These are phyloP conservation scores for Cichlasoma orientale DNA, from an alignment of 2,797 vertebrate species.

Conservation along the genomic window DNA sequence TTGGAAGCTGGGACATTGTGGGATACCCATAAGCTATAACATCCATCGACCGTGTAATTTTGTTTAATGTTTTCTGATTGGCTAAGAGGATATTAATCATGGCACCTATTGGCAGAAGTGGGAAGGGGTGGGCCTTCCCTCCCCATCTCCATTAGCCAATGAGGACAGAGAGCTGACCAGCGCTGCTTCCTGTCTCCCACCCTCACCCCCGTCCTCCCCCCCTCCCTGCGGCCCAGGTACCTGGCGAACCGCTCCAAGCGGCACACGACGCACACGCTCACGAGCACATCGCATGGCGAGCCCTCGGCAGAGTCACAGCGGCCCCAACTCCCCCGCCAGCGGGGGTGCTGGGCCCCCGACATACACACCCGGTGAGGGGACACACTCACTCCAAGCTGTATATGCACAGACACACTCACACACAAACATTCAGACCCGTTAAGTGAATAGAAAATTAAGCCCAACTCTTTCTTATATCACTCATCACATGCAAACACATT, in stretches of 20 bases:
- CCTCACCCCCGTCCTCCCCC: conserved; percentile 65
- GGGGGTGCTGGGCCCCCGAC: conserved; percentile 91
- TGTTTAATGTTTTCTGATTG: conserved; percentile 71
- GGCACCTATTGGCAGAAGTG: conserved; percentile 73
- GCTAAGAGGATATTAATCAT: conserved; percentile 73
- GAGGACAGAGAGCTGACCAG: conserved; percentile 84
- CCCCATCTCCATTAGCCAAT: conserved; percentile 67
- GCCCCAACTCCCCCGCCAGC: conserved; percentile 91
- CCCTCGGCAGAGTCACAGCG: conserved; percentile 93
- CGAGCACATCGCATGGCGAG: conserved; percentile 92
- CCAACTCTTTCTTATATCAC: conserved; percentile 3
- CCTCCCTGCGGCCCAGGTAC: conserved; percentile 94
- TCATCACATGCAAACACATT: neutral
- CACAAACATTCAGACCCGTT: conserved; percentile 22
- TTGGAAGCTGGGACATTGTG: conserved; percentile 62
- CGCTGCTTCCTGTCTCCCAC: conserved; percentile 85
- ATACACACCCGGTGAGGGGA: conserved; percentile 96
- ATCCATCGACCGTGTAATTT: conserved; percentile 66
- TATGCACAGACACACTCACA: conserved; percentile 57
- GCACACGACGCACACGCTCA: conserved; percentile 93
- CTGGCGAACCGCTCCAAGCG: conserved; percentile 99
- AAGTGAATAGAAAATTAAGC: conserved; percentile 2
- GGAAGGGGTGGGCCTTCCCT: conserved; percentile 63
- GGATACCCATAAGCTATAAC: conserved; percentile 57
- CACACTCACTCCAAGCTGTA: conserved; percentile 63